Evolutionary conservation across 2,797 vertebrate genomes (phyloP).

Genomic region (Hipposideros larvatus): DNA sequence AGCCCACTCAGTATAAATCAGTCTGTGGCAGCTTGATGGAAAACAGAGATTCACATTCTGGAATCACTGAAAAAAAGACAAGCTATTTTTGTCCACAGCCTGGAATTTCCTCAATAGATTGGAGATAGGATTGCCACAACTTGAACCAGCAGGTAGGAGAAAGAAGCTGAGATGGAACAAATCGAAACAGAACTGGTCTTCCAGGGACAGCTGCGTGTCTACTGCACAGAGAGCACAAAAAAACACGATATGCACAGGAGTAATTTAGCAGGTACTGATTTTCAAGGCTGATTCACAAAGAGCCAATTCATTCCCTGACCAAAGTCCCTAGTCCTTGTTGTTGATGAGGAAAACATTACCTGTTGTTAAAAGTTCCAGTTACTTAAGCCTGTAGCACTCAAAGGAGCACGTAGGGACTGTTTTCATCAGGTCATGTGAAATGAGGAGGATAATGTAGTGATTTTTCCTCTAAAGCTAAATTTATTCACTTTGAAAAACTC

Average conservation of each 20-base stretch:
- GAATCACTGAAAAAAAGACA: constrained; percentile 25
- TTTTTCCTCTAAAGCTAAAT: neutral
- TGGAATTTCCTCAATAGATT: constrained; percentile 18
- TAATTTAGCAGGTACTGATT: neutral
- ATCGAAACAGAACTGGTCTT: neutral
- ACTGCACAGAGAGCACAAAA: neutral
- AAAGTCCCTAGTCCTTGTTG: neutral
- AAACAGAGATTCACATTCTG: constrained; percentile 30
- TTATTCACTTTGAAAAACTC: constrained; percentile 24
- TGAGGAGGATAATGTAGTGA: neutral
- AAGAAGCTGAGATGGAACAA: neutral
- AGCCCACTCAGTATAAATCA: neutral
- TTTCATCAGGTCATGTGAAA: neutral
- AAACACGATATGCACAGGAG: neutral
- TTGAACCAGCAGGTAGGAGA: neutral
- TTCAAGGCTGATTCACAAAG: neutral
- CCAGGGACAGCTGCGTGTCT: neutral
- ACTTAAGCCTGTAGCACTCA: neutral
- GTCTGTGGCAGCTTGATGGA: neutral
- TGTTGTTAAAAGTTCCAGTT: neutral
- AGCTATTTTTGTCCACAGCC: neutral
- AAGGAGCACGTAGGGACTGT: neutral
- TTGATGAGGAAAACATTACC: neutral
- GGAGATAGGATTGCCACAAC: neutral
- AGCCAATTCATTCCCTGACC: neutral